Evolutionary conservation across 2,113 vertebrate genomes (phyloP), one percentile per base, ranked within the genome.

Genomic region (Carollia perspicillata): DNA sequence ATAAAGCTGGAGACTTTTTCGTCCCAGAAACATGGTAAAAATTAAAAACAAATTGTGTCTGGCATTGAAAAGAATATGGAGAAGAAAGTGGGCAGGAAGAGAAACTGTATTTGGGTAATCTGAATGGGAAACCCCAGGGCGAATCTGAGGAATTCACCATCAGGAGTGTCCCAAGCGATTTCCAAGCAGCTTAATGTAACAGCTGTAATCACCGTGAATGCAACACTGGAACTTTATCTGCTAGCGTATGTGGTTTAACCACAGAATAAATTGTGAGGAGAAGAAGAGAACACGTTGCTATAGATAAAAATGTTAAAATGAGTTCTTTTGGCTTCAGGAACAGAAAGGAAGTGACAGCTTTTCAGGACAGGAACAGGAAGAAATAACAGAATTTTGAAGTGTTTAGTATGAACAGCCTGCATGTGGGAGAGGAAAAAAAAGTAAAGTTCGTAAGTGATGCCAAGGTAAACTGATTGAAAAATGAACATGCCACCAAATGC

Each of bases 301-400:
- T 55, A 84, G 79, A 96, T 63, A 77, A 86, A 84, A 47, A 96
- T 92, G 86, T 91, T 89, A 87, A 58, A 79, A 94, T 84, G 58
- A 90, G 16, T 18, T 95, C 87, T 96, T 96, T 89, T 96, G 89
- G 93, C 93, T 97, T 83, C 17, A 72, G 80, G 28, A 91, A 87
- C 51, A 87, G 33, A 95, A 55, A 94, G 93, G 94, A 97, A 97
- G 51, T 97, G 94, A 60, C 97, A 98, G 96, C 51, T 97, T 97
- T 96, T 93, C 91, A 97, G 80, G 75, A 94, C 89, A 97, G 93
- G 96, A 95, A 92, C 97, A 97, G 86, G 96, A 97, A 97, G 97
- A 97, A 98, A 97, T 96, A 97, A 87, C 69, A 97, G 74, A 91
- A 96, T 96, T 96, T 93, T 95, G 40, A 95, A 97, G 96, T 96